Base-by-base conservation (phyloP, 1,140 invertebrate genomes). In the Ditylenchus dipsaci region DNA sequence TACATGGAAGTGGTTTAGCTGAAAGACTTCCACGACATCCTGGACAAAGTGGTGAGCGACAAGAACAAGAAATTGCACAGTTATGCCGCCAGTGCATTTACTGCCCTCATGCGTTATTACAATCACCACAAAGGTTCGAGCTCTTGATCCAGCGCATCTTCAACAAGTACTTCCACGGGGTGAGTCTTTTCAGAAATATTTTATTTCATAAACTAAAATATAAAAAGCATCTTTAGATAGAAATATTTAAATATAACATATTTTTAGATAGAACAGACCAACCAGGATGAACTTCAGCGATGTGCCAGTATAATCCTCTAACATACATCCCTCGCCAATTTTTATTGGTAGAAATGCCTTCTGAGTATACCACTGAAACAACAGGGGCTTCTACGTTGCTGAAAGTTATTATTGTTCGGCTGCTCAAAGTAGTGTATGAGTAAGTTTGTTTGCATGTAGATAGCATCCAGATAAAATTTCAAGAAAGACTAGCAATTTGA, bases 121-220 rank as follows among this genome's bases (percentile, higher is more conserved):
- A 53, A 19, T 38, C 21, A 29, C 30, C 21, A 0, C 19, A 58
- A 3, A 56, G 60, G 30, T 15, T 67, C 27, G 42, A 58, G n/a
- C 17, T 69, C 1, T 45, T 70, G 23, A 9, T 68, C 1, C 11
- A 62, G 15, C 72, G 69, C n/a, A 38, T 71, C 7, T 29, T 15
- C 21, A 15, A 53, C 27, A 73, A 72, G 47, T 71, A 71, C 56
- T 73, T 71, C 38, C 29, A 60, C 0, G 57, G 67, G 56, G 69
- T 71, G 21, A 26, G 15, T 23, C 29, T 26, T 57, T 57, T 57
- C n/a, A n/a, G n/a, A n/a, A n/a, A 1, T 3, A 65, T 23, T 56
- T 45, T 53, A 42, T 23, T 27, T 30, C 45, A 45, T 27, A 38
- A 62, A 42, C 30, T n/a, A 26, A 21, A 17, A 19, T 33, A n/a